phyloP scores from a whole-genome alignment of 1,140 invertebrate species.

The Ctenoplectra terminalis region DNA sequence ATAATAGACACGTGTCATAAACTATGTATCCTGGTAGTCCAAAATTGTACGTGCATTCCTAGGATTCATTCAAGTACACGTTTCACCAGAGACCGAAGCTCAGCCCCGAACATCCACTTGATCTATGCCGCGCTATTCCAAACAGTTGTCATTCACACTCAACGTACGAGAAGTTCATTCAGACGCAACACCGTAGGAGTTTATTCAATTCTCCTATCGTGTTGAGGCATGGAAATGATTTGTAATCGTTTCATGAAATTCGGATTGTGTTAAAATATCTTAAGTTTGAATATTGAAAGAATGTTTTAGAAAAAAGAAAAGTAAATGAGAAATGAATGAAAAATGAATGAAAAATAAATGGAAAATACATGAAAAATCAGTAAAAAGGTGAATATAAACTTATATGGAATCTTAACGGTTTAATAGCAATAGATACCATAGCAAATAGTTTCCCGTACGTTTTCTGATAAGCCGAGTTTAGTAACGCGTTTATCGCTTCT shows the following conservation, averaged over 20 bases:
- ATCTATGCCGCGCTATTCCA: not conserved
- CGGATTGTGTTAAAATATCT: not conserved
- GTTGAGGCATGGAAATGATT: not conserved
- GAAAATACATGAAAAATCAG: no score
- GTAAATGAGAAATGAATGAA: no score
- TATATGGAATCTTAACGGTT: no score
- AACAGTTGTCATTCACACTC: conserved; percentile 16
- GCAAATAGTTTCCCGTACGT: no score
- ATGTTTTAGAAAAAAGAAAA: no score
- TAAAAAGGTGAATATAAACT: no score
- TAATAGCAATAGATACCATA: no score
- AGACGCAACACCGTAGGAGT: not conserved
- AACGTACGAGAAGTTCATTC: not conserved
- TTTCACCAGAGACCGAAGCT: not conserved
- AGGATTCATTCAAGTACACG: not conserved
- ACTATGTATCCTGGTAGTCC: not conserved
- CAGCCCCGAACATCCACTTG: not conserved
- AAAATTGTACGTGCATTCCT: not conserved
- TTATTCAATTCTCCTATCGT: not conserved
- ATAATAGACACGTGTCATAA: not conserved
- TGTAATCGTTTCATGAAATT: not conserved
- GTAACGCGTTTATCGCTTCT: conserved; percentile 2
- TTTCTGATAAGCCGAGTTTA: not conserved
- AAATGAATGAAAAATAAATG: no score
- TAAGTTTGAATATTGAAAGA: no score